Evolutionary conservation across 2,888 invertebrate species (phyloP).

Genomic region (Julus scanicus): DNA sequence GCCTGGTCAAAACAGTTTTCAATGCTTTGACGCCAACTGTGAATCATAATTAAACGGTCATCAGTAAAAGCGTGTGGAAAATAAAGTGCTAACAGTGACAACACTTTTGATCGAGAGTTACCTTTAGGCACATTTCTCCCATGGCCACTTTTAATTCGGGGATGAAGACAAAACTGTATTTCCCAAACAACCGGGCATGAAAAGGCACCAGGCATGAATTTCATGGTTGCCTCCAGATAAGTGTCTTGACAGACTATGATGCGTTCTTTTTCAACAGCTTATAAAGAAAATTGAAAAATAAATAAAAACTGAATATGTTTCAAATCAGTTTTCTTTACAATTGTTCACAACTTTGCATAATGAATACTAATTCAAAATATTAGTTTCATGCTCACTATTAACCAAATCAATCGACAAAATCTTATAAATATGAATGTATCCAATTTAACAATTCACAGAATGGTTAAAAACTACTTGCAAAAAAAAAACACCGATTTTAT

Average conservation of each 20-base stretch:
- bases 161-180: conserved; percentile 76
- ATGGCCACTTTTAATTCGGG: conserved; percentile 72
- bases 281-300: not conserved
- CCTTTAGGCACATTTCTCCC: conserved; percentile 40
- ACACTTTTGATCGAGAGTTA: not conserved
- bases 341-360: too few relatives aligned
- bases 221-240: conserved; percentile 67
- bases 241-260: conserved; percentile 58
- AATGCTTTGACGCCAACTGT: conserved; percentile 70
- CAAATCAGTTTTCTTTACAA: not conserved
- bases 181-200: conserved; percentile 80
- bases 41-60: not conserved
- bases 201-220: conserved; percentile 76
- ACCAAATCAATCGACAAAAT: too few relatives aligned
- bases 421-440: too few relatives aligned
- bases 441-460: too few relatives aligned
- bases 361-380: too few relatives aligned
- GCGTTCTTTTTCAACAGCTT: conserved; percentile 48
- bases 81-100: not conserved
- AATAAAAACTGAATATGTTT: not conserved
- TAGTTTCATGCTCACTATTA: too few relatives aligned
- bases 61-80: not conserved
- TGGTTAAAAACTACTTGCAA: not conserved
- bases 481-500: too few relatives aligned
- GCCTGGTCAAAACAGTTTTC: conserved; percentile 74